Base-by-base conservation (phyloP, 2,113 vertebrate species). In the Gallinago jamesoni region DNA sequence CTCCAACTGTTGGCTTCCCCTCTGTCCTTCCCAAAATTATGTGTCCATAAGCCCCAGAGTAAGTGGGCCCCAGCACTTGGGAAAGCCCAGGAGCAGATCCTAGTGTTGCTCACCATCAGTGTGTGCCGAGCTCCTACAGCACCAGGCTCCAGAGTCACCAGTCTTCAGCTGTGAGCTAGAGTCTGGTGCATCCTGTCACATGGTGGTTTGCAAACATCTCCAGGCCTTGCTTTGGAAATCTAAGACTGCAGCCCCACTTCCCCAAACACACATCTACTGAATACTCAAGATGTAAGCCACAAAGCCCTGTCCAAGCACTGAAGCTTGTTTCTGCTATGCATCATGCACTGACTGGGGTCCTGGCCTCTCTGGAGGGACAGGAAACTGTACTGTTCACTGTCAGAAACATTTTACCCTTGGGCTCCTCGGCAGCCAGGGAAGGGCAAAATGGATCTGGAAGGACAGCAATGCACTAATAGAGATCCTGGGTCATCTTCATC, bases 121-220 rank as follows among this genome's bases (percentile, higher is more conserved):
- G 21, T 17, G 3, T 0, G 3, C n/a, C 14, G 72, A 56, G 19
- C 22, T 45, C 24, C 31, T 45, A 35, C 24, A 86, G 25, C 48
- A 14, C 5, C 25, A 55, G 45, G 53, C 31, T 64, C 43, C 60
- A 47, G 48, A 28, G 17, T 2, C 4, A 2, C 27, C 28, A 35
- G 17, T 1, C 1, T 4, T 33, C 48, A 53, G 17, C 8, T 6
- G 1, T 0, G 14, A 66, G 43, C 6, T 52, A 0, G 7, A 3
- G 1, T 5, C 30, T 10, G 12, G 15, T 15, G 0, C 16, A 10
- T n/a, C 17, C 2, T 24, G 8, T 22, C 7, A 22, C 2, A 1
- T 11, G 31, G 7, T 23, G 31, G 21, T 45, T 19, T 73, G 45
- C 39, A 20, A 75, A 39, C 37, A 37, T 2, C 16, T n/a, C 28